Evolutionary conservation across 1,140 invertebrate genomes (phyloP), one percentile per base, ranked within the genome.

Genomic region (Procambarus virginalis): DNA sequence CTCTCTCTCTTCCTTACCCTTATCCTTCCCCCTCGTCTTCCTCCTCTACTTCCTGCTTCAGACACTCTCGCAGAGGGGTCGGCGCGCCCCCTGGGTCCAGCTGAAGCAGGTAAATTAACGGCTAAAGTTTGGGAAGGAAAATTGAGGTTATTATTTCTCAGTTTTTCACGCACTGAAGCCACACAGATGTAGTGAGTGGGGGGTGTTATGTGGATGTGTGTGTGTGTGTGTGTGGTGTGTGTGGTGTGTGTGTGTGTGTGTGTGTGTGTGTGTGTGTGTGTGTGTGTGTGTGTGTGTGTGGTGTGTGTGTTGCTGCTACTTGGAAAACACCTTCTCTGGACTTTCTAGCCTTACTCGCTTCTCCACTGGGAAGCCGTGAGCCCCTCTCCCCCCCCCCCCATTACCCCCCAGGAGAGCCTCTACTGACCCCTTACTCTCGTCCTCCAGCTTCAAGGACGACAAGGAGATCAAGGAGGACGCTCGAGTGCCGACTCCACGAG

Each of bases 401-500:
- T 0, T 34, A 34, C 34, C 34, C 34, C 34, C 34, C 34, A 34
- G 34, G 34, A 34, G n/a, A 34, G 34, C 34, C 34, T 34, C 34
- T 34, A 34, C 34, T 34, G 34, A 34, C 34, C 34, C 34, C 34
- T 34, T 34, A 34, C 34, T 34, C 34, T 34, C 34, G 0, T 34
- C 76, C 93, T 93, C 58, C 93, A 99, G 98, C 94, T 98, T 95
- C 93, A 98, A 98, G 93, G 96, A 99, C 93, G 96, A 95, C 48
- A 94, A 95, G 68, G 95, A 96, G 92, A 96, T 99, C 81, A 95
- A 95, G 70, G 95, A 95, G 10, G 95, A 96, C 81, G n/a, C n/a
- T n/a, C n/a, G n/a, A n/a, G n/a, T n/a, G n/a, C n/a, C n/a, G n/a
- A 91, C 96, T 98, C 48, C 82, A 95, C 95, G 51, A 97, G 96